Percentiles rank a stretch among this genome's conserved stretches.
phyloP scores from a whole-genome alignment of 2,888 invertebrate species.

The Amaurobius ferox region DNA sequence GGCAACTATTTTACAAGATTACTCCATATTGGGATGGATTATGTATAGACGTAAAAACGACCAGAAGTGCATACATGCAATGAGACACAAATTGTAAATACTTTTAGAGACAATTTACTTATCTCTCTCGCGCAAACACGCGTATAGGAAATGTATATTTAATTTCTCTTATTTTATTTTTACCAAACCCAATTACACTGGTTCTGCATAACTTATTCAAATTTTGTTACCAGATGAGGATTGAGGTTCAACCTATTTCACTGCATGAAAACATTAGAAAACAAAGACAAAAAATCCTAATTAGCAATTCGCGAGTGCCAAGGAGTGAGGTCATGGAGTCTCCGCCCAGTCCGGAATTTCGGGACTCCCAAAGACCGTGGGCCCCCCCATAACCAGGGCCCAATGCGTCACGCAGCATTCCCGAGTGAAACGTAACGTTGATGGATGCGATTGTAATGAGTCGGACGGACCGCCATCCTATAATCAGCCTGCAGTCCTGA shows the following conservation, averaged over 20 bases:
- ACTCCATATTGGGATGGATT: too few relatives aligned
- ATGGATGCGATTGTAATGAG: slow-evolving; percentile 69
- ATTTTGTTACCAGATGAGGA: neutral
- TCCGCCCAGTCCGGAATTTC: slow-evolving; percentile 4
- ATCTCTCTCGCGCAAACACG: too few relatives aligned
- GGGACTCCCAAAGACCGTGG: slow-evolving; percentile 3
- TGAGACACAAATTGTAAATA: too few relatives aligned
- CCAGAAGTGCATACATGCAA: too few relatives aligned
- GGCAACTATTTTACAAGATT: too few relatives aligned
- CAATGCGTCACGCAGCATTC: slow-evolving; percentile 57
- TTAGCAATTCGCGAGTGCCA: slow-evolving; percentile 6
- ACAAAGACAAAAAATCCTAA: slow-evolving; percentile 7
- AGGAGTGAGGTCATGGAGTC: neutral
- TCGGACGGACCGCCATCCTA: slow-evolving; percentile 36
- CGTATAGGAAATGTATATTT: too few relatives aligned
- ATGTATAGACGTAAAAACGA: too few relatives aligned
- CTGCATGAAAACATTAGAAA: neutral
- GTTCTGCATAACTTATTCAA: neutral
- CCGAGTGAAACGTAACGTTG: slow-evolving; percentile 48
- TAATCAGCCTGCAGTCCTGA: slow-evolving; percentile 56
- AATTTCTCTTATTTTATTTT: too few relatives aligned
- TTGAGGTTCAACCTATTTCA: neutral
- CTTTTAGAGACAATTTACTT: too few relatives aligned
- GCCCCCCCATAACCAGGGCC: slow-evolving; percentile 23
- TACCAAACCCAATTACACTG: too few relatives aligned